These are phyloP conservation scores for cat (Felis catus) DNA, from an alignment of 2,113 vertebrate genomes.

Conservation along the genomic window DNA sequence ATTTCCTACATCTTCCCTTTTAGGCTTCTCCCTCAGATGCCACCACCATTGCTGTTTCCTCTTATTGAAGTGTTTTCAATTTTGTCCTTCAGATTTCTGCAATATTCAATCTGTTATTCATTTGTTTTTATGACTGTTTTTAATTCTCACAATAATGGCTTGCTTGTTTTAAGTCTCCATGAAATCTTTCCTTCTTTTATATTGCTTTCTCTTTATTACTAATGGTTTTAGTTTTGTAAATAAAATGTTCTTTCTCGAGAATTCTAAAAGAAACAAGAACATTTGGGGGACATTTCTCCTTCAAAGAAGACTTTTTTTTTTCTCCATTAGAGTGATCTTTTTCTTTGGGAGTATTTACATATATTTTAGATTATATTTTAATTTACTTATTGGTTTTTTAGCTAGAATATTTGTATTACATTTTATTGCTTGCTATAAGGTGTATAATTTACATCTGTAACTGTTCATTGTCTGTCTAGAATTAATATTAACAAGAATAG, in stretches of 20 bases:
- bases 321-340: background rate
- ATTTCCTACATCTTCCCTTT: background rate
- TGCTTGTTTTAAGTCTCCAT: slow-evolving; percentile 45
- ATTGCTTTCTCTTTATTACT: slow-evolving; percentile 16
- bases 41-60: background rate
- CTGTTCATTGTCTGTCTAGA: background rate
- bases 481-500: background rate
- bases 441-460: background rate
- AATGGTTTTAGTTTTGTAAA: slow-evolving; percentile 1
- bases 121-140: slow-evolving; percentile 26
- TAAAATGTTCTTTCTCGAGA: slow-evolving; percentile 21
- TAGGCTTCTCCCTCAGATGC: too few species aligned
- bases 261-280: slow-evolving; percentile 17
- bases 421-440: background rate
- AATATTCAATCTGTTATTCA: background rate
- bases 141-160: slow-evolving; percentile 17
- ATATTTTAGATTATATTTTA: slow-evolving; percentile 16
- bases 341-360: background rate
- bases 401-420: background rate
- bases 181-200: slow-evolving; percentile 30
- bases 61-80: background rate
- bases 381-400: background rate
- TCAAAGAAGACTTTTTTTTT: background rate
- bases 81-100: background rate
- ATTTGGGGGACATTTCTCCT: background rate